Evolutionary conservation across 2,797 vertebrate genomes (phyloP).

Genomic region (Gymnoscopelus braueri): DNA sequence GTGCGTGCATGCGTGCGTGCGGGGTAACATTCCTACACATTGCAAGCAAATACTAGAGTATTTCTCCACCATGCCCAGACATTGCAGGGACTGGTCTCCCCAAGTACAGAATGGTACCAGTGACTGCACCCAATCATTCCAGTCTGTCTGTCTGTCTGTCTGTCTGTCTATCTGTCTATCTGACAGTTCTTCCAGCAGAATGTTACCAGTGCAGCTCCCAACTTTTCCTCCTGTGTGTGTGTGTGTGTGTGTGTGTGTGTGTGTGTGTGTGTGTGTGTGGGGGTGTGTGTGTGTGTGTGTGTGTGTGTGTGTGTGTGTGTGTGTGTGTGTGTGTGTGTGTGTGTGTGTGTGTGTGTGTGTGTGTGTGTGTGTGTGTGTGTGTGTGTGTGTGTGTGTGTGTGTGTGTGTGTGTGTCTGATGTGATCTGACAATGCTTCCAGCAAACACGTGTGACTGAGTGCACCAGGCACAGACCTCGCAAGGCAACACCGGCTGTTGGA

Average conservation of each 20-base stretch:
- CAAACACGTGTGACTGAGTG: constrained; percentile 41
- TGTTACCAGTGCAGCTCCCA: constrained; percentile 62
- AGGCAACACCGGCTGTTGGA: constrained; percentile 16
- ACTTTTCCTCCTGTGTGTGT: constrained; percentile 60
- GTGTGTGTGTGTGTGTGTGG: neutral
- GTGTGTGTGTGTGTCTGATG: neutral
- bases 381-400: neutral
- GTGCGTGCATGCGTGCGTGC: constrained; percentile 8
- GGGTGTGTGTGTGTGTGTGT: neutral
- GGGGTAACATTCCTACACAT: neutral
- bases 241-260: neutral
- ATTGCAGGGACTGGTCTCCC: constrained; percentile 55
- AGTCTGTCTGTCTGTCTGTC: too few species aligned
- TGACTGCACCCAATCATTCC: neutral
- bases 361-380: neutral
- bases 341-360: neutral
- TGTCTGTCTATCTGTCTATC: too few species aligned
- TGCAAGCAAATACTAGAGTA: constrained; percentile 2
- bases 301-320: neutral
- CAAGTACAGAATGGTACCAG: constrained; percentile 68
- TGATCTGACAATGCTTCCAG: neutral
- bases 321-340: neutral
- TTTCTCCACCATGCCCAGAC: constrained; percentile 52
- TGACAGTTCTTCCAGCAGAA: constrained; percentile 27
- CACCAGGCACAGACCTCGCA: constrained; percentile 60